A percentile compares a stretch with the other conserved stretches of the same genome.
These are phyloP conservation scores for Hydrolagus affinis DNA, from an alignment of 2,113 vertebrate species.

Conservation along the genomic window DNA sequence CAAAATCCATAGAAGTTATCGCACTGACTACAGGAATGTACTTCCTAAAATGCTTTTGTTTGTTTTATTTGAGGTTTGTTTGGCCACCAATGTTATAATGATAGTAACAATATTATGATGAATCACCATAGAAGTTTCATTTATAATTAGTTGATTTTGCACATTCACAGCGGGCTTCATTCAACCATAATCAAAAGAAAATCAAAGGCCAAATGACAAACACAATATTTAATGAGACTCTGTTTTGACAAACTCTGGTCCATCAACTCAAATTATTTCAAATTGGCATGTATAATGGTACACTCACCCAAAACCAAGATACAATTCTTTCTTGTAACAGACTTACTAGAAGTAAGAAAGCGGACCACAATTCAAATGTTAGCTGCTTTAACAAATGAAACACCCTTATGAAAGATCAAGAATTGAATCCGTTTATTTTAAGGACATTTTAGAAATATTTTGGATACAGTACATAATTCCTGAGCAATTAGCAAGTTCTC, in stretches of 20 bases:
- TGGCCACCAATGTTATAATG: constrained; percentile 26
- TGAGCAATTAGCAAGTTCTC: not conserved
- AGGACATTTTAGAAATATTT: not conserved
- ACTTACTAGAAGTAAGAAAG: not conserved
- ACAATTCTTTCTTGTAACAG: not conserved
- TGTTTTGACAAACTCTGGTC: constrained; percentile 59
- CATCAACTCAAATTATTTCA: constrained; percentile 52
- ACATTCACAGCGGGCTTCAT: constrained; percentile 42
- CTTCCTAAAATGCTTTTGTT: no score
- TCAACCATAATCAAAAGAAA: constrained; percentile 43
- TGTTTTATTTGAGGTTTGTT: not conserved
- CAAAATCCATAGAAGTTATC: not conserved
- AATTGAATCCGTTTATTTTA: constrained; percentile 3
- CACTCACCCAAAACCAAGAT: constrained; percentile 36
- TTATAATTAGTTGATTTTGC: constrained; percentile 49
- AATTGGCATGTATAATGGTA: constrained; percentile 39
- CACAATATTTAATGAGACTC: constrained; percentile 56
- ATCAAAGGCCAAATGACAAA: constrained; percentile 42
- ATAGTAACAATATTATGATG: no score
- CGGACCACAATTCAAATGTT: not conserved
- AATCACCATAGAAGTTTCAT: constrained; percentile 52
- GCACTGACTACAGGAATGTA: not conserved
- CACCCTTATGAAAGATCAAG: not conserved
- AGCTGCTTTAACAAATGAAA: not conserved
- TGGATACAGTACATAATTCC: not conserved